phyloP scores from a whole-genome alignment of 2,113 vertebrate species.

The Cynocephalus volans region DNA sequence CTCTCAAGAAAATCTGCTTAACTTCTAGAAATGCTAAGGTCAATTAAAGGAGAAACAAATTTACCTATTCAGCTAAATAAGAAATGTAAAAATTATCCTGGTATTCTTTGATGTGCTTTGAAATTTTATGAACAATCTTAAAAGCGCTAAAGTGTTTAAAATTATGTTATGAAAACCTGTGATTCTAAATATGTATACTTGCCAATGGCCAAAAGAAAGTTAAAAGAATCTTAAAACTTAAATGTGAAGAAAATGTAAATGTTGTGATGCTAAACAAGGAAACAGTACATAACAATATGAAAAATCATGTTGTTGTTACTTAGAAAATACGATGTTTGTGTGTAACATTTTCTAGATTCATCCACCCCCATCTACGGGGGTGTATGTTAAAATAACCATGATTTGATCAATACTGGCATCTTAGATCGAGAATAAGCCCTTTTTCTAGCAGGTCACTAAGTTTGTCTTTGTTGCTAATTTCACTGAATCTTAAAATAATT shows the following conservation, averaged over 20 bases:
- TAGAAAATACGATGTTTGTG: background rate
- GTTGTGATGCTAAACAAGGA: background rate
- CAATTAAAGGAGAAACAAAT: conserved; percentile 52
- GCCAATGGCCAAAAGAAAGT: background rate
- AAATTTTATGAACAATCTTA: conserved; percentile 24
- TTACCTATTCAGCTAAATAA: background rate
- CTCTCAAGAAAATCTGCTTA: conserved; percentile 1
- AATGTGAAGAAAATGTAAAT: background rate
- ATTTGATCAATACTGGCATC: background rate
- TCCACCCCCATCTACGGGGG: background rate
- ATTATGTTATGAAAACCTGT: background rate
- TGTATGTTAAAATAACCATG: background rate
- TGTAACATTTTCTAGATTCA: background rate
- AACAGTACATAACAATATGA: background rate
- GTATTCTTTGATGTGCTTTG: conserved; percentile 8
- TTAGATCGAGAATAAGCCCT: background rate
- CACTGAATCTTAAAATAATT: background rate
- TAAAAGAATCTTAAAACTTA: background rate
- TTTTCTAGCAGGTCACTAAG: background rate
- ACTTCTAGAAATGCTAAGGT: conserved; percentile 2
- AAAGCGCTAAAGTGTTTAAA: background rate
- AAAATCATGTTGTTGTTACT: background rate
- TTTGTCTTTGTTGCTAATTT: conserved; percentile 26
- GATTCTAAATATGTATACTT: background rate
- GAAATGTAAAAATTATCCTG: background rate